Conservation (phyloP, 2,797 vertebrate genomes). For the Triplophysa yarkandensis region DNA sequence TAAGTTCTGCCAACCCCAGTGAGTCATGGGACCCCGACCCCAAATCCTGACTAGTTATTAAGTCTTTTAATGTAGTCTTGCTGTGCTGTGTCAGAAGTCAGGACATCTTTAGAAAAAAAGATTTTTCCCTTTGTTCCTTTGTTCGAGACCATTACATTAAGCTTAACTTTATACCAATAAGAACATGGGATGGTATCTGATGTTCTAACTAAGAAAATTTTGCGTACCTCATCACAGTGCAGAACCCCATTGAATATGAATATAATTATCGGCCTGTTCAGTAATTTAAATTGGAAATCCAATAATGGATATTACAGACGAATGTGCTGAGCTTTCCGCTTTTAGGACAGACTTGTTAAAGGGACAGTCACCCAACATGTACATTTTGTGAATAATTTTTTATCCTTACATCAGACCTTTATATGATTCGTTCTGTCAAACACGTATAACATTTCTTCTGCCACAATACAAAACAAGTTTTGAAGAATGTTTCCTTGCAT, state of each 20-base stretch:
- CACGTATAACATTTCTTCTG: too few species aligned
- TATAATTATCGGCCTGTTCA: constrained; percentile 66
- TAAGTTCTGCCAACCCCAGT: constrained; percentile 70
- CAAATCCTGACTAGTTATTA: constrained; percentile 10
- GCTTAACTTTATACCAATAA: constrained; percentile 32
- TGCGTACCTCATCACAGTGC: constrained; percentile 47
- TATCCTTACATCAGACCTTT: too few species aligned
- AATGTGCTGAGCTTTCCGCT: constrained; percentile 44
- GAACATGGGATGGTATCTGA: not conserved
- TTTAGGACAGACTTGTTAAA: constrained; percentile 10
- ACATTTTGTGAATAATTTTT: too few species aligned
- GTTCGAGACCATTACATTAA: constrained; percentile 47
- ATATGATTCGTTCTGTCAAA: too few species aligned
- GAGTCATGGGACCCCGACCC: constrained; percentile 7
- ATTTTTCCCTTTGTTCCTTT: constrained; percentile 14
- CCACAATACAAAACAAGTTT: too few species aligned
- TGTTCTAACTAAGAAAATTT: not conserved
- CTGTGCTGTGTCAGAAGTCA: not conserved
- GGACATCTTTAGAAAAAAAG: constrained; percentile 5
- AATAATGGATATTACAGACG: constrained; percentile 61
- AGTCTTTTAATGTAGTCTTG: constrained; percentile 8
- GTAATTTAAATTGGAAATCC: constrained; percentile 63
- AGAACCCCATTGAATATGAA: constrained; percentile 68
- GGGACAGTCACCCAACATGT: too few species aligned
- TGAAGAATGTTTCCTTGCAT: too few species aligned